Evolutionary conservation across 2,888 invertebrate genomes (phyloP).

Genomic region (Iselma pallidipennis): DNA sequence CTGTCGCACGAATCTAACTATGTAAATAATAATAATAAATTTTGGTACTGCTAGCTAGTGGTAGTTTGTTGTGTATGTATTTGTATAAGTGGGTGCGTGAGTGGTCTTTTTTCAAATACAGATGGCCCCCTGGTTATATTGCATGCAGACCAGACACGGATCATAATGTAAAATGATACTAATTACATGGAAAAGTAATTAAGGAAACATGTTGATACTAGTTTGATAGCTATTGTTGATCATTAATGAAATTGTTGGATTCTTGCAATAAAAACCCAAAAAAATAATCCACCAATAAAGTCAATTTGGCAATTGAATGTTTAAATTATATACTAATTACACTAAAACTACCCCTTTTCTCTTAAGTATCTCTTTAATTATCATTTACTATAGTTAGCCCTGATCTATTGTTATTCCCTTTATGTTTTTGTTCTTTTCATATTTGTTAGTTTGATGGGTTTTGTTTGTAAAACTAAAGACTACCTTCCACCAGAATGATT

Average conservation of each 20-base stretch:
- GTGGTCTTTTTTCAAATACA: conserved; percentile 32
- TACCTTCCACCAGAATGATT: conserved; percentile 29
- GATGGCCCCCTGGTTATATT: conserved; percentile 34
- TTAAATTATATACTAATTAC: no score
- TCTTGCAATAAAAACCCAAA: conserved; percentile 2
- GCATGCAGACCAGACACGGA: conserved; percentile 37
- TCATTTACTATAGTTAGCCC: no score
- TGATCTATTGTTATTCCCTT: no score
- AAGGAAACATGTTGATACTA: conserved; percentile 27
- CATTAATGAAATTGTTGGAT: conserved; percentile 17
- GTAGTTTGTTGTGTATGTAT: no score
- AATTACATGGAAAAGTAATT: conserved; percentile 46
- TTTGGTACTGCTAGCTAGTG: conserved; percentile 33
- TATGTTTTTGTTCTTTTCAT: neutral
- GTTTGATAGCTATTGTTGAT: conserved; percentile 27
- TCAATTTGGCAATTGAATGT: no score
- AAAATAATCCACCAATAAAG: no score
- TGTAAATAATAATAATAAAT: conserved; percentile 45
- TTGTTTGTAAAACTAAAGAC: neutral
- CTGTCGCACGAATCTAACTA: conserved; percentile 45
- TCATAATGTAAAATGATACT: conserved; percentile 46
- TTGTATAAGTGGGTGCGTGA: conserved; percentile 31
- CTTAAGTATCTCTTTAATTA: no score
- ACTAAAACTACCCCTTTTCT: no score
- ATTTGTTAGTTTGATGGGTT: neutral